Conservation (phyloP, 2,888 invertebrate genomes). For the Latheticus oryzae region DNA sequence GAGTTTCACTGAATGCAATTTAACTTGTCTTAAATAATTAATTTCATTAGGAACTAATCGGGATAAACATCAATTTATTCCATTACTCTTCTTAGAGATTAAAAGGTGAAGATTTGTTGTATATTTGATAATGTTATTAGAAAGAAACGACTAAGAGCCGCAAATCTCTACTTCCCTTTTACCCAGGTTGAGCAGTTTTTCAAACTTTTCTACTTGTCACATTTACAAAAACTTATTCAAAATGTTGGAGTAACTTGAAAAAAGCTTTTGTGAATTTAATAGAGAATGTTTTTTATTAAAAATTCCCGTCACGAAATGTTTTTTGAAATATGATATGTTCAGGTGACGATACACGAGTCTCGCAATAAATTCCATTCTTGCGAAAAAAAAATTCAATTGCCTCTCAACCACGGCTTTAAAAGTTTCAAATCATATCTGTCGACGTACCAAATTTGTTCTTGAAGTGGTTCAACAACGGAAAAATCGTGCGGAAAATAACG, state of each 20-base stretch:
- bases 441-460: constrained; percentile 22
- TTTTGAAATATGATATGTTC: too few relatives aligned
- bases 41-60: neutral
- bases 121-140: constrained; percentile 10
- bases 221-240: too few relatives aligned
- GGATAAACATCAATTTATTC: constrained; percentile 2
- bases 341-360: too few relatives aligned
- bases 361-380: constrained; percentile 21
- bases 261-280: too few relatives aligned
- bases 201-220: too few relatives aligned
- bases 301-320: too few relatives aligned
- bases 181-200: constrained; percentile 6
- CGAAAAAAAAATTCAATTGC: constrained; percentile 22
- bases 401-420: too few relatives aligned
- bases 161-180: constrained; percentile 18
- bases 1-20: constrained; percentile 1
- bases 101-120: constrained; percentile 9
- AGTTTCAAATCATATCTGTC: too few relatives aligned
- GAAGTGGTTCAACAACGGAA: constrained; percentile 9
- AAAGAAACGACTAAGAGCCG: constrained; percentile 2
- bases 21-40: constrained; percentile 11
- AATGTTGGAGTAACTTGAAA: too few relatives aligned
- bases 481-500: constrained; percentile 20
- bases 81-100: neutral
- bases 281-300: too few relatives aligned